Evolutionary conservation across 2,113 vertebrate species (phyloP), one percentile per base, ranked within the genome.

Genomic region (Mustela lutreola): DNA sequence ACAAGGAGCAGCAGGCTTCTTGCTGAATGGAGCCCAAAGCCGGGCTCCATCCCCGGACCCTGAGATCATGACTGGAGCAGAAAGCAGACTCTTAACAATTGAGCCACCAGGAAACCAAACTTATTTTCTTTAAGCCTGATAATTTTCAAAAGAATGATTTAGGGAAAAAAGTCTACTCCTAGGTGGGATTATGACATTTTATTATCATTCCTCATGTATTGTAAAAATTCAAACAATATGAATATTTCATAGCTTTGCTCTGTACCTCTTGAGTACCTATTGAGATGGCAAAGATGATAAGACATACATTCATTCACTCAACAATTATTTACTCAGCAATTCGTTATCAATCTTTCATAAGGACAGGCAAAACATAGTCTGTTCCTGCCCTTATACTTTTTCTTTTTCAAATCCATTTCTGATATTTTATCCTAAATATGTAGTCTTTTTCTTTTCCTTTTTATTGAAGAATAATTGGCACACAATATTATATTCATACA

Each of bases 211-310:
- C 31, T 94, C 56, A 21, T 7, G 63, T 73, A 80, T 26, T 56
- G 1, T 60, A 50, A 93, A 95, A 48, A 65, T 28, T 86, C n/a
- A 11, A 86, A 50, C 36, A 48, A 36, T 26, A 65, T n/a, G 7
- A 81, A 31, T 86, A 96, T 75, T 42, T 86, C 21, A 75, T 8
- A 70, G 42, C 4, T 96, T 82, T 95, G 42, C 84, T 67, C 58
- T 62, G 4, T 73, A 60, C 21, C 39, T 90, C 42, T 83, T 56
- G 24, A 62, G 60, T 62, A 62, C 60, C 10, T 62, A 56, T 22
- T 83, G 60, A 83, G 7, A 71, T 36, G 62, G 26, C 16, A 50
- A 76, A 48, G 2, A 84, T 73, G 18, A 67, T 33, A 84, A 84
- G 48, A 94, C 7, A 75, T 85, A 4, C 1, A 62, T 62, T 78